These are phyloP conservation scores for Denticeps clupeoides DNA, from an alignment of 2,797 vertebrate species.

Conservation along the genomic window DNA sequence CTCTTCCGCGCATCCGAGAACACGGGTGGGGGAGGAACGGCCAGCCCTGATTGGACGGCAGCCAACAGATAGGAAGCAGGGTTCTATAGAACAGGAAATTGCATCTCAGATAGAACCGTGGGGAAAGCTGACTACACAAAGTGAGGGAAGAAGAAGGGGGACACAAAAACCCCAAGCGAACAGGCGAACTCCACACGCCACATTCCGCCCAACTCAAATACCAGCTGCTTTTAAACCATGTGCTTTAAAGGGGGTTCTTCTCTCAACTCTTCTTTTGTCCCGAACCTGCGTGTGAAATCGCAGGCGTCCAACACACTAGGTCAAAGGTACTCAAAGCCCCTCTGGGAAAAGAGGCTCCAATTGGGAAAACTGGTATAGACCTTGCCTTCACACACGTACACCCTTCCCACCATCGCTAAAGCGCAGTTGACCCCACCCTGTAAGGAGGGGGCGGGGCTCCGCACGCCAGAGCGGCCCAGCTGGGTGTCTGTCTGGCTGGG, in stretches of 20 bases:
- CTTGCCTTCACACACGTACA: constrained; percentile 1
- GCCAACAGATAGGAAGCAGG: neutral
- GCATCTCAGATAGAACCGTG: constrained; percentile 10
- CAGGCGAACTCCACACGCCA: too few relatives aligned
- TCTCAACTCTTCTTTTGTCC: too few relatives aligned
- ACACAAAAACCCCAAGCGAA: too few relatives aligned
- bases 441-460: neutral
- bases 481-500: neutral
- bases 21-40: constrained; percentile 6
- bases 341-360: constrained; percentile 40
- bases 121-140: neutral
- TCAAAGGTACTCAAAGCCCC: constrained; percentile 48
- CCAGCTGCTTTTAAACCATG: too few relatives aligned
- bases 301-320: too few relatives aligned
- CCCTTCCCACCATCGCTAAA: neutral
- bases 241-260: too few relatives aligned
- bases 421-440: constrained; percentile 12
- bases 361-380: constrained; percentile 51
- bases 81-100: constrained; percentile 19
- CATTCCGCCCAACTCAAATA: too few relatives aligned
- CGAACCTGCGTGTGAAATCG: too few relatives aligned
- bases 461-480: constrained; percentile 4
- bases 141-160: neutral
- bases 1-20: constrained; percentile 13
- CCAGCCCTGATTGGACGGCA: constrained; percentile 14